Evolutionary conservation across 64 coral and sea anemone species (phyloP).

Genomic region (Dendronephthya gigantea): DNA sequence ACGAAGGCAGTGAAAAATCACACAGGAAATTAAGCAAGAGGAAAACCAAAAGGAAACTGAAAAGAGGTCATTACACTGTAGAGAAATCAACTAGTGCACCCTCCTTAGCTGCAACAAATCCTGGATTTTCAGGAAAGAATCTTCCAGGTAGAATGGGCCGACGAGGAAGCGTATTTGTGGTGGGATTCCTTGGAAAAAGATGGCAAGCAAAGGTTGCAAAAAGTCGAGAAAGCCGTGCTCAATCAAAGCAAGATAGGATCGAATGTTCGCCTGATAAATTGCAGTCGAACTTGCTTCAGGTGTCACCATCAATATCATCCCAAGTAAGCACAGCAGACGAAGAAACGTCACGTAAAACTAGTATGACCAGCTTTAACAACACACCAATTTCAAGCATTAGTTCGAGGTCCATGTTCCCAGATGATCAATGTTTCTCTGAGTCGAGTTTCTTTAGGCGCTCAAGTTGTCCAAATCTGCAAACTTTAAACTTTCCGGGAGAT

Average conservation of each 20-base stretch:
- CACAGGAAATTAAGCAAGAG: background rate
- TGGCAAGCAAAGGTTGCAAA: background rate
- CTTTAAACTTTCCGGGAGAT: background rate
- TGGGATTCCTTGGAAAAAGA: slow-evolving; percentile 7
- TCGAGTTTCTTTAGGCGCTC: background rate
- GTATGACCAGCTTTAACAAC: background rate
- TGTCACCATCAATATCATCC: background rate
- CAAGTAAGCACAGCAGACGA: background rate
- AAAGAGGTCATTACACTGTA: background rate
- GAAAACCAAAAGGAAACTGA: background rate
- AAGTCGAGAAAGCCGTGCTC: background rate
- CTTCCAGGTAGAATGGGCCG: background rate
- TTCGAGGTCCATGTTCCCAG: background rate
- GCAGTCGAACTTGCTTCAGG: background rate
- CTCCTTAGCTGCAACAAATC: background rate
- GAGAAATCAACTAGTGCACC: background rate
- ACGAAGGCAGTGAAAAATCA: background rate
- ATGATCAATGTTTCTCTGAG: background rate
- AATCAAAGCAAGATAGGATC: background rate
- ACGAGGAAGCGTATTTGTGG: background rate
- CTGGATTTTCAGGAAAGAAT: background rate
- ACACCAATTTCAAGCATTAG: background rate
- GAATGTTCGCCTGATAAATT: background rate
- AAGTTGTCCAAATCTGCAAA: background rate
- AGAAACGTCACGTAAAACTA: background rate